Base-by-base conservation (phyloP, 2,797 vertebrate genomes). In the Enteromius argenteus region DNA sequence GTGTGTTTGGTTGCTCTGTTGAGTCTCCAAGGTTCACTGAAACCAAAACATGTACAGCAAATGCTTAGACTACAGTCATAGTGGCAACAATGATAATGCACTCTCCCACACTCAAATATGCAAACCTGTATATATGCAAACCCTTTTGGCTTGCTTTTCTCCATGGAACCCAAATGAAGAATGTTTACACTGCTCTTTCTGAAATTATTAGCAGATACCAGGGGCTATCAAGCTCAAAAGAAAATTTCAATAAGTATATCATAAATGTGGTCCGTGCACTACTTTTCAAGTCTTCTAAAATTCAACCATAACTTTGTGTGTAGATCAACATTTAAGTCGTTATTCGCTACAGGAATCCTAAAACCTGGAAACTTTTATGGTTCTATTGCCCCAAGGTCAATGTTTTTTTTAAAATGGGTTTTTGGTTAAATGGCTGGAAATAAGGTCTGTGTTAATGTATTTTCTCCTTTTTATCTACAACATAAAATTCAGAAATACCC, bases 1-100 rank as follows among this genome's bases (percentile, higher is more conserved):
- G 49, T 35, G n/a, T 71, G 53, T 78, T 82, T 71, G 64, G 73
- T 64, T 72, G 35, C 77, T 72, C 66, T 77, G 74, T 66, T 83
- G 75, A 74, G 77, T 81, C 84, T 80, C 62, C 60, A 56, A 74
- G 46, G 32, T 44, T 62, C 56, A 75, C 5, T 60, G 81, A 86
- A 86, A 73, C 81, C 76, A 79, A 84, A 86, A 86, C 81, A 86
- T 19, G 73, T 79, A 53, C 39, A 56, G 58, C 17, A 66, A 71
- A 73, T 81, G 64, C 71, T 68, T 75, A 76, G 79, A 81, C 71
- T 60, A 62, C 53, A 80, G 75, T 44, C 23, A 49, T 37, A 30
- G 49, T 19, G 27, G 80, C 69, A 86, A 80, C 81, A 84, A 42
- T 60, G 81, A 86, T 86, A 86, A 86, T 49, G 5, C 74, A 60